Percentiles rank a stretch among this genome's conserved stretches.
phyloP scores from a whole-genome alignment of 2,888 invertebrate species.

The Sthenelais limicola region DNA sequence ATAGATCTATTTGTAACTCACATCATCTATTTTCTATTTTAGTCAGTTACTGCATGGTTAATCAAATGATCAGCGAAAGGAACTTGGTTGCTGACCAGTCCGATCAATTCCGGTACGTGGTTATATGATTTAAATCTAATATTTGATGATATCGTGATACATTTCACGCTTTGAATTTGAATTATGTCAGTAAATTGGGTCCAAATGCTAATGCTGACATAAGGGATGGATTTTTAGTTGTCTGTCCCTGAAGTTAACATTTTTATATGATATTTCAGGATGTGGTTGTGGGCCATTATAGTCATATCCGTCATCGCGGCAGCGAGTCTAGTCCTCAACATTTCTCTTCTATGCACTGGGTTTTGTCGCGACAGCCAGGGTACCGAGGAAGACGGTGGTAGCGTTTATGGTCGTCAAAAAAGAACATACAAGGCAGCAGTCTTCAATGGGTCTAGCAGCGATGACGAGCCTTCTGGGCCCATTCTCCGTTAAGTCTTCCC shows the following conservation, averaged over 20 bases:
- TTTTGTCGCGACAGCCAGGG: slow-evolving; percentile 17
- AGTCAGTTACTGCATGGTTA: slow-evolving; percentile 74
- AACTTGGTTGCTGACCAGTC: slow-evolving; percentile 55
- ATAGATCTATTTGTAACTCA: no score
- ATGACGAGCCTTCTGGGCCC: no score
- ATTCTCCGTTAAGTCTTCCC: no score
- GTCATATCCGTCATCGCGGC: slow-evolving; percentile 51
- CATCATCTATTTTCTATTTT: slow-evolving; percentile 46
- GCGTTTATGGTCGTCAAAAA: neutral
- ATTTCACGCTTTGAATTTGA: no score
- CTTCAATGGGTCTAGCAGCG: slow-evolving; percentile 17
- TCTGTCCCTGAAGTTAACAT: neutral
- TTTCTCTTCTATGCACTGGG: slow-evolving; percentile 48
- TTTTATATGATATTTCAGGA: slow-evolving; percentile 51
- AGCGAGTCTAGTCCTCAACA: slow-evolving; percentile 55
- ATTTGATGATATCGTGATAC: neutral
- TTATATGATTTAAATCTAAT: neutral
- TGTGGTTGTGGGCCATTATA: slow-evolving; percentile 50
- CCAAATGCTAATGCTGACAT: no score
- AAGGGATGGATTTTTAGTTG: no score
- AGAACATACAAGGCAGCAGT: slow-evolving; percentile 25
- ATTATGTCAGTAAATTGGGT: no score
- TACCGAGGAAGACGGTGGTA: neutral
- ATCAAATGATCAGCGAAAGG: slow-evolving; percentile 51
- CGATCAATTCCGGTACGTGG: slow-evolving; percentile 55